Base-by-base conservation (phyloP, 2,113 vertebrate genomes). In the Salvelinus alpinus region DNA sequence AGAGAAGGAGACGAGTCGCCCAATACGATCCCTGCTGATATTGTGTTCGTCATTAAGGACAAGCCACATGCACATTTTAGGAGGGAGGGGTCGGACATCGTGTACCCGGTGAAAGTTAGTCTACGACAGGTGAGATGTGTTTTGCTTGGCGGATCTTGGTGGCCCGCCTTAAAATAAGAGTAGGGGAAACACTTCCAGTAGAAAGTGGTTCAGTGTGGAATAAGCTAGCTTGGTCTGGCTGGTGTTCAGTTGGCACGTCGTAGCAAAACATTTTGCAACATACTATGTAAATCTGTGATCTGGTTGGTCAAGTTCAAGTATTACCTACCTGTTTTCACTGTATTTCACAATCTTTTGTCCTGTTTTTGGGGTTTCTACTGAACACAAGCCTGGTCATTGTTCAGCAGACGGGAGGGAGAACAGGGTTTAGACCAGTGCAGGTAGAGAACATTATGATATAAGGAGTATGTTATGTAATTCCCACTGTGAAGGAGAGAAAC, bases 21-120 rank as follows among this genome's bases (percentile, higher is more conserved):
- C 27, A 94, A 86, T 82, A 95, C 95, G 78, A 99, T 99, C 85
- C 96, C 97, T 71, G 98, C 97, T 60, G 98, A 99, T 87, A 97
- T 99, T 80, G 96, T 99, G 83, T 99, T 99, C 81, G 92, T 99
- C 87, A 98, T 99, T 90, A 99, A 98, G 93, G 97, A 99, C 93
- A 99, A 99, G 86, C 95, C 96, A 57, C 97, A 99, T 54, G 86
- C 95, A 1, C 95, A 96, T 79, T 99, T 99, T 90, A 96, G 97
- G 85, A 94, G 97, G 68, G 98, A 99, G 80, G 97, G 96, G 68
- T 99, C 97, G 64, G 96, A 99, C 89, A 96, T 99, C 75, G 90
- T 99, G 78, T 99, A 97, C 87, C 95, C 95, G 66, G 95, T 98
- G 72, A 95, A 94, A 67, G 94, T 99, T 89, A 98, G 93, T 82